Percentiles rank a stretch among this genome's conserved stretches.
phyloP scores from a whole-genome alignment of 1,140 invertebrate species.

The Nixonia krombeini region DNA sequence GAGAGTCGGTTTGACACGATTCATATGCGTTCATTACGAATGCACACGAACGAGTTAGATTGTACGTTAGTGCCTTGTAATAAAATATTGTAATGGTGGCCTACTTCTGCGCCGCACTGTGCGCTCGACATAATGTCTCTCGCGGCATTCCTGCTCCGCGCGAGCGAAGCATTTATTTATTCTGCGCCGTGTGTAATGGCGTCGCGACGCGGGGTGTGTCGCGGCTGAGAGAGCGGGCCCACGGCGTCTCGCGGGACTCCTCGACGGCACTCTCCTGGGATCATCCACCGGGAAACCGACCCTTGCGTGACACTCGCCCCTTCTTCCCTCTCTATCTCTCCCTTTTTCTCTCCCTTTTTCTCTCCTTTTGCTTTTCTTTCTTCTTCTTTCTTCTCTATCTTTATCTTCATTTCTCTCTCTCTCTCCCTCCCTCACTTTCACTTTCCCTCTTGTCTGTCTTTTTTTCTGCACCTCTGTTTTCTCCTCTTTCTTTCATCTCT shows the following conservation, averaged over 20 bases:
- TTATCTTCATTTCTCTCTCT: too few species aligned
- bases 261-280: conserved; percentile 8
- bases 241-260: conserved; percentile 25
- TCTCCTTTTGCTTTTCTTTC: too few species aligned
- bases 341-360: neutral
- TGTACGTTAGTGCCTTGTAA: conserved; percentile 72
- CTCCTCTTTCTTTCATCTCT: too few species aligned
- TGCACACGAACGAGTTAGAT: conserved; percentile 71
- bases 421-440: too few species aligned
- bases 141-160: conserved; percentile 67
- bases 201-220: conserved; percentile 31
- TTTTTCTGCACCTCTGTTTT: too few species aligned
- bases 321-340: neutral
- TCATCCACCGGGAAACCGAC: neutral
- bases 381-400: too few species aligned
- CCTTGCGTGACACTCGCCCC: neutral
- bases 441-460: too few species aligned
- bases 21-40: conserved; percentile 72
- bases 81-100: conserved; percentile 73
- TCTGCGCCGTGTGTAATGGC: conserved; percentile 31
- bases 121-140: conserved; percentile 64
- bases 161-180: conserved; percentile 55
- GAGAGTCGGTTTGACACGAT: conserved; percentile 65
- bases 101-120: conserved; percentile 62
- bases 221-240: conserved; percentile 5